These are phyloP conservation scores for Monodelphis domestica DNA, from an alignment of 2,797 vertebrate species.

Conservation along the genomic window DNA sequence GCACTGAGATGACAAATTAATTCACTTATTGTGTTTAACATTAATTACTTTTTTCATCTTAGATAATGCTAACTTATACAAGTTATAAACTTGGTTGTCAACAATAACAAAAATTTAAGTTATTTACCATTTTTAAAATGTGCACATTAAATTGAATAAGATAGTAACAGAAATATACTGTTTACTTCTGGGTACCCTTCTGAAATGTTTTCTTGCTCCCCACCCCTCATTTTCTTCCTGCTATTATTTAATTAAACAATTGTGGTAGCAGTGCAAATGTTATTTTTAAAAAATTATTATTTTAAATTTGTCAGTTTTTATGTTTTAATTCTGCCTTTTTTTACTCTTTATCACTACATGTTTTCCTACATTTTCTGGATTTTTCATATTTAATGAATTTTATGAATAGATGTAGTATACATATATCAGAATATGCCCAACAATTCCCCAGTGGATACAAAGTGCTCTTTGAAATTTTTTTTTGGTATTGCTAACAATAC, in stretches of 20 bases:
- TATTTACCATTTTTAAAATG: not conserved
- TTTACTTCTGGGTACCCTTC: not conserved
- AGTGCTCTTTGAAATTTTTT: not conserved
- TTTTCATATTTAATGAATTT: not conserved
- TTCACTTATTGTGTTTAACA: not conserved
- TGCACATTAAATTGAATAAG: not conserved
- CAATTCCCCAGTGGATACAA: not conserved
- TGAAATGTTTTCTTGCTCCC: not conserved
- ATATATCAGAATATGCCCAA: not conserved
- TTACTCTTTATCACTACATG: not conserved
- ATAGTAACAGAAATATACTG: not conserved
- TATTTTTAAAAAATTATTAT: too few relatives aligned
- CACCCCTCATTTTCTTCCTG: not conserved
- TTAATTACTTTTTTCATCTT: not conserved
- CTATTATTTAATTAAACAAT: not conserved
- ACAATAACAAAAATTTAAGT: not conserved
- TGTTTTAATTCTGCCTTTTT: not conserved
- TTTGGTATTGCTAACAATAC: not conserved
- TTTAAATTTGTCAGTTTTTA: too few relatives aligned
- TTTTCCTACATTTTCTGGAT: not conserved
- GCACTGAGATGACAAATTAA: not conserved
- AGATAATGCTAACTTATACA: not conserved
- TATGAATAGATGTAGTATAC: too few relatives aligned
- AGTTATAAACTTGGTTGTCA: not conserved
- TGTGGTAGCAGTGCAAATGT: too few relatives aligned